These are phyloP conservation scores for Aptenodytes forsteri DNA, from an alignment of 2,113 vertebrate species.

Conservation along the genomic window DNA sequence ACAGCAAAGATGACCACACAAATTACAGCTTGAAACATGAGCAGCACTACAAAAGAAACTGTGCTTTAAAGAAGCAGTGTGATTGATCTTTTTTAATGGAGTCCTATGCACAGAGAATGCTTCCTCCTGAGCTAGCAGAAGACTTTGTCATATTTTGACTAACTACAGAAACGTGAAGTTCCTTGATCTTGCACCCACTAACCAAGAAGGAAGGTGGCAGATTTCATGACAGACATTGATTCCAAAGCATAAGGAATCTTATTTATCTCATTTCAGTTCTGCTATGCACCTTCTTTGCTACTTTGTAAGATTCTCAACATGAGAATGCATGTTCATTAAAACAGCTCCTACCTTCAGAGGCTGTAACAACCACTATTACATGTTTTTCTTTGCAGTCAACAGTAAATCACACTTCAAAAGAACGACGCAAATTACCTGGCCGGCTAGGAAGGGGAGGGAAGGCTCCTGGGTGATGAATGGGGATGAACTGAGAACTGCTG, in stretches of 20 bases:
- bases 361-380: background rate
- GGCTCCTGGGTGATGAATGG: constrained; percentile 95
- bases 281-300: background rate
- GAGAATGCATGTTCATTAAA: background rate
- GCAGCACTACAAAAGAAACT: background rate
- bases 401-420: background rate
- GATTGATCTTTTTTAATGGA: background rate
- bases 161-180: background rate
- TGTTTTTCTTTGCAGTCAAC: background rate
- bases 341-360: background rate
- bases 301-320: background rate
- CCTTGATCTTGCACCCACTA: background rate
- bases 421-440: constrained; percentile 75
- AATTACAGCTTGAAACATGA: background rate
- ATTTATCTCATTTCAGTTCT: background rate
- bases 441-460: constrained; percentile 95
- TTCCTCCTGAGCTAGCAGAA: background rate
- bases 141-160: background rate
- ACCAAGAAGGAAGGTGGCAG: background rate
- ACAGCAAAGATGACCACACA: background rate
- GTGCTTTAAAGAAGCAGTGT: background rate
- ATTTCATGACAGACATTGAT: background rate
- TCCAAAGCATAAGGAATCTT: background rate
- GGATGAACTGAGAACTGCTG: constrained; percentile 95
- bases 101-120: background rate